phyloP scores from a whole-genome alignment of 2,888 invertebrate species.

The Macaria notata region DNA sequence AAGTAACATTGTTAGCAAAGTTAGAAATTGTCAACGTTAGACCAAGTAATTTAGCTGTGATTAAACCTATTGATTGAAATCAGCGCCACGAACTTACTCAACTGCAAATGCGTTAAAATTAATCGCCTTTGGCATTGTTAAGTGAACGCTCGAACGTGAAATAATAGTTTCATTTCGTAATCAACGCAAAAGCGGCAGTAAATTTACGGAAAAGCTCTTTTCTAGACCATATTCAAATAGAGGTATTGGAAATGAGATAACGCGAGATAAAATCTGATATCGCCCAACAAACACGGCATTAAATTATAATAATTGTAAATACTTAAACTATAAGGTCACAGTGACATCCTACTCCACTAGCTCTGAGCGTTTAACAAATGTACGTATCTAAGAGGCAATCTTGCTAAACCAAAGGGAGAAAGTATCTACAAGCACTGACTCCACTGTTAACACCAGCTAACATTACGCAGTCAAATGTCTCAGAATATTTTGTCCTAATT shows the following conservation, averaged over 20 bases:
- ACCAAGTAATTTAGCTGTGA: constrained; percentile 6
- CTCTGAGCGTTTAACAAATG: constrained; percentile 8
- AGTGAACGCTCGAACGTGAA: constrained; percentile 1
- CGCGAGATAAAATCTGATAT: too few species aligned
- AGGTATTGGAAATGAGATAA: too few species aligned
- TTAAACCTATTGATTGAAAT: constrained; percentile 6
- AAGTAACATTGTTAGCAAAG: not conserved
- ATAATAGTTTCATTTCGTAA: constrained; percentile 1
- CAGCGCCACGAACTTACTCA: constrained; percentile 1
- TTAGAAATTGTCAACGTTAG: constrained; percentile 1
- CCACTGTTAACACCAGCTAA: constrained; percentile 13
- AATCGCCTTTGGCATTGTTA: constrained; percentile 10
- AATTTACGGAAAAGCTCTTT: not conserved
- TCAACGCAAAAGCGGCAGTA: not conserved
- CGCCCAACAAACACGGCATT: too few species aligned
- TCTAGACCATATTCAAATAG: too few species aligned
- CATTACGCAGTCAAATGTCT: constrained; percentile 27
- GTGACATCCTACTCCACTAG: constrained; percentile 7
- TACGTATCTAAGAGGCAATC: constrained; percentile 19
- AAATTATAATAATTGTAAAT: not conserved
- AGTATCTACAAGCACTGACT: constrained; percentile 11
- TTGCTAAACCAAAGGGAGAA: constrained; percentile 18
- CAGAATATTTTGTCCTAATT: constrained; percentile 35
- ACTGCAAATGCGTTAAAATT: constrained; percentile 11
- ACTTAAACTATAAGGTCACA: constrained; percentile 2